Evolutionary conservation across 2,888 invertebrate genomes (phyloP), one percentile per base, ranked within the genome.

Genomic region (Tachina grossa): DNA sequence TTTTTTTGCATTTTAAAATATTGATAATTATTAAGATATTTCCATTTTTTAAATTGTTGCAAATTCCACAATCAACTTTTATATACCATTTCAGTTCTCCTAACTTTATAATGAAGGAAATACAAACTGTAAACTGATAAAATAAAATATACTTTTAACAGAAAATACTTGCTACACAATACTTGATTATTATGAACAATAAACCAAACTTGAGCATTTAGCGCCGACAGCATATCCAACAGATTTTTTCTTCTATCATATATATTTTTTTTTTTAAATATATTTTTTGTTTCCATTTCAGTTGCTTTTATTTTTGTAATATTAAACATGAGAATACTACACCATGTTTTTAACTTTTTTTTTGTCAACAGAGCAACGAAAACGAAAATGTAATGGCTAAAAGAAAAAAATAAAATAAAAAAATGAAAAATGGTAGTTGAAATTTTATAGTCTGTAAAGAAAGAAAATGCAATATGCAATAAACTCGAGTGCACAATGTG

Each of bases 391-490:
- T 45, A 69, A 22, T 41, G 14, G n/a, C 19, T n/a, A 9, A 53
- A 16, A 63, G 19, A 11, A 43, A 59, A 55, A 45, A 22, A 16
- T 68, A 22, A 53, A 61, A 41, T 14, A 39, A 59, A 43, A 43
- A 75, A 66, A 80, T 66, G 19, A 75, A 79, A 71, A 71, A 71
- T 76, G 69, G 53, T 55, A 72, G 65, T 68, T 72, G 66, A 66
- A 53, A 77, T 55, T 81, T 80, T 72, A 81, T 84, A 84, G 76
- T 72, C 72, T 84, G 76, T 47, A 77, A 75, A 66, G 65, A 41
- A 74, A 51, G 31, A 31, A 76, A 72, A 53, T 72, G 83, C 83
- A 82, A 63, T 63, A 39, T 41, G 41, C 47, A 31, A 65, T 39
- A 63, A 8, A 41, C 63, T 66, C 19, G 31, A 5, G 61, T 51